Evolutionary conservation across 1,140 invertebrate species (phyloP).

Genomic region (Diorhabda sublineata): DNA sequence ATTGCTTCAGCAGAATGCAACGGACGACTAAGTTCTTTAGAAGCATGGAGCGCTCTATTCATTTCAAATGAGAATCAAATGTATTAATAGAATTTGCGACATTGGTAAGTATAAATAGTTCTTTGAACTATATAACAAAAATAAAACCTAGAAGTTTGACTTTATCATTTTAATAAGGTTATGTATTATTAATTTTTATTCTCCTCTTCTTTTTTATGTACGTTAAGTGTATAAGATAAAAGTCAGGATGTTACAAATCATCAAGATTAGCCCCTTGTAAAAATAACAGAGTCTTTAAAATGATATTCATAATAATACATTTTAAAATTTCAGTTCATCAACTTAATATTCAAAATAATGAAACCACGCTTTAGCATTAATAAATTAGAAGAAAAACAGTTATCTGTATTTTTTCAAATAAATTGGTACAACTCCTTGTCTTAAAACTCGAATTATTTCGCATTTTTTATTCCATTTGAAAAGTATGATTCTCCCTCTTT

Average conservation of each 20-base stretch:
- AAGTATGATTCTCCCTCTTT: too few species aligned
- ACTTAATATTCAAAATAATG: too few species aligned
- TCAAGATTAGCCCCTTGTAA: background rate
- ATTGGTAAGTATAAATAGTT: slow-evolving; percentile 28
- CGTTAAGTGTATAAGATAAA: background rate
- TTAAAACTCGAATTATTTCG: too few species aligned
- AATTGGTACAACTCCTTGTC: too few species aligned
- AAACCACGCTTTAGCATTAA: too few species aligned
- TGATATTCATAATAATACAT: background rate
- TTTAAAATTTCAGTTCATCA: too few species aligned
- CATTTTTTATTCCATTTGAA: too few species aligned
- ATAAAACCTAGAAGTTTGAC: background rate
- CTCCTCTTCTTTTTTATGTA: background rate
- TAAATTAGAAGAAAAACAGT: too few species aligned
- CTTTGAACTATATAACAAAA: background rate
- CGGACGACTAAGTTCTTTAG: slow-evolving; percentile 8
- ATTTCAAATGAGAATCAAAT: slow-evolving; percentile 30
- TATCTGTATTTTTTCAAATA: too few species aligned
- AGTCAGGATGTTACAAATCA: background rate
- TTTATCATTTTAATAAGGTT: background rate
- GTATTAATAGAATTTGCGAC: slow-evolving; percentile 33
- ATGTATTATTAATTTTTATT: background rate
- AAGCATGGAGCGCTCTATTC: slow-evolving; percentile 22
- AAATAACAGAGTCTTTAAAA: background rate
- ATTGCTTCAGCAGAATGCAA: background rate